Evolutionary conservation across 2,888 invertebrate genomes (phyloP).

Genomic region (Luperina nickerlii): DNA sequence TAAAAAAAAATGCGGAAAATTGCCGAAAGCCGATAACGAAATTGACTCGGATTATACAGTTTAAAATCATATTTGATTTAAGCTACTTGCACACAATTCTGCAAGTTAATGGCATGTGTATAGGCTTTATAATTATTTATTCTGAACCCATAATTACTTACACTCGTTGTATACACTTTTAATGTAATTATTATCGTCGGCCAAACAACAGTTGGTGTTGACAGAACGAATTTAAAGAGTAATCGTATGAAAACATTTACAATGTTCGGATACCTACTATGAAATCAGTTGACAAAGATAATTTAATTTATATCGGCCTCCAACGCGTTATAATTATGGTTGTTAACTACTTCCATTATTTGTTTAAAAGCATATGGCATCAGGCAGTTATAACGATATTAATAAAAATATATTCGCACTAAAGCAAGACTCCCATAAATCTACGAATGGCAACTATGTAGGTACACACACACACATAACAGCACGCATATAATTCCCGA

Average conservation of each 20-base stretch:
- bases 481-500: too few species aligned
- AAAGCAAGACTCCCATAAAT: not conserved
- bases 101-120: not conserved
- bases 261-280: constrained; percentile 1
- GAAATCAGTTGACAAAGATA: constrained; percentile 47
- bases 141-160: constrained; percentile 14
- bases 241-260: constrained; percentile 26
- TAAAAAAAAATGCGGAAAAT: not conserved
- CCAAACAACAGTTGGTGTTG: constrained; percentile 52
- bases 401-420: not conserved
- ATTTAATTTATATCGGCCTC: constrained; percentile 24
- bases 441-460: not conserved
- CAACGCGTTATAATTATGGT: constrained; percentile 7
- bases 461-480: too few species aligned
- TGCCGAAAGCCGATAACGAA: not conserved
- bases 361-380: not conserved
- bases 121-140: constrained; percentile 16
- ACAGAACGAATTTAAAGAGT: constrained; percentile 37
- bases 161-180: constrained; percentile 13
- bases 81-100: not conserved
- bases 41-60: not conserved
- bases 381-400: not conserved
- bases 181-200: constrained; percentile 37
- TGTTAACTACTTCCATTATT: constrained; percentile 16
- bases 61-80: not conserved